phyloP scores from a whole-genome alignment of 2,113 vertebrate genomes.

The Coturnix japonica region DNA sequence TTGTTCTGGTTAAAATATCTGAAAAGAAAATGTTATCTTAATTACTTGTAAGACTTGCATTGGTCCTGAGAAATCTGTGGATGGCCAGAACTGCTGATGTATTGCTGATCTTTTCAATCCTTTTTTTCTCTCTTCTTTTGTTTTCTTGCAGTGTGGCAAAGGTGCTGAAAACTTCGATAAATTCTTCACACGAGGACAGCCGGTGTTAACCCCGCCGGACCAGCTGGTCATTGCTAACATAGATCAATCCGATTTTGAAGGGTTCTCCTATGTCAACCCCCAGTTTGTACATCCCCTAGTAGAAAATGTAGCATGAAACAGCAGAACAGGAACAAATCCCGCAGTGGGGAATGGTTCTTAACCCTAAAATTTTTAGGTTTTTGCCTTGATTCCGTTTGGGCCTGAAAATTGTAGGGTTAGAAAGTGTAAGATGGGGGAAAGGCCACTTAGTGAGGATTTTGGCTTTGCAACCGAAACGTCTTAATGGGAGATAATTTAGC shows the following conservation, averaged over 20 bases:
- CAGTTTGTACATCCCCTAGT: slow-evolving; percentile 89
- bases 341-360: background rate
- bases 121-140: background rate
- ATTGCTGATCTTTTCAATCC: background rate
- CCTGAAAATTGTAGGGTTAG: slow-evolving; percentile 75
- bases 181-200: slow-evolving; percentile 96
- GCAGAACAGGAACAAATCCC: background rate
- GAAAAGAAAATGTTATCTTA: background rate
- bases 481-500: slow-evolving; percentile 16
- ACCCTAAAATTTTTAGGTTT: slow-evolving; percentile 75
- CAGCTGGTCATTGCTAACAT: slow-evolving; percentile 98
- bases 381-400: slow-evolving; percentile 63
- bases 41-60: background rate
- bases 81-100: background rate
- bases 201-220: slow-evolving; percentile 93
- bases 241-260: slow-evolving; percentile 96
- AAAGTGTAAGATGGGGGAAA: background rate
- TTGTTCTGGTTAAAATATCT: background rate
- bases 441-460: slow-evolving; percentile 47
- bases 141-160: slow-evolving; percentile 89
- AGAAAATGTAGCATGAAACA: slow-evolving; percentile 87
- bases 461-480: slow-evolving; percentile 40
- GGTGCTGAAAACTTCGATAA: slow-evolving; percentile 98
- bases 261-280: slow-evolving; percentile 95
- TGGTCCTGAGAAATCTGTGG: background rate